A percentile compares a stretch with the other conserved stretches of the same genome.
Conservation (phyloP, 2,113 vertebrate species). For the Cisticola juncidis region DNA sequence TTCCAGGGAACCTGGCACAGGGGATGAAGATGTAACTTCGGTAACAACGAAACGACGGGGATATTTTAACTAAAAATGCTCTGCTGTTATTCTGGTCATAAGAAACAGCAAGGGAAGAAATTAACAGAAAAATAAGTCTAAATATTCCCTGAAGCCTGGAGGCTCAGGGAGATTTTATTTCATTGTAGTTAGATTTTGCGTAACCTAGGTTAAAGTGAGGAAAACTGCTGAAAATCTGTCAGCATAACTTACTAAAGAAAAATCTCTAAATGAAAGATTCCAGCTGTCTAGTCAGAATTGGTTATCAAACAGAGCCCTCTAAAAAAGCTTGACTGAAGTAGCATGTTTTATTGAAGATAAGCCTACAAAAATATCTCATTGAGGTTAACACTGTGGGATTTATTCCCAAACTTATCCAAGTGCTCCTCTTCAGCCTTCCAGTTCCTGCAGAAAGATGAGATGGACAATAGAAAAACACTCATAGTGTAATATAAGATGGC, state of each 20-base stretch:
- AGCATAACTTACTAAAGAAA: not conserved
- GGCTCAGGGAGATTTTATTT: not conserved
- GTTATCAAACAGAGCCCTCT: not conserved
- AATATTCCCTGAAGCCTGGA: not conserved
- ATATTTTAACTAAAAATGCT: not conserved
- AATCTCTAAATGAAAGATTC: not conserved
- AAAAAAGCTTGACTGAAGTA: not conserved
- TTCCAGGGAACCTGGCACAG: fast-evolving
- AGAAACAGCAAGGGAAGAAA: not conserved
- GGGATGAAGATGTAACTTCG: not conserved
- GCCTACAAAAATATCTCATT: not conserved
- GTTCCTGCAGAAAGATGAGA: not conserved
- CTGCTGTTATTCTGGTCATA: fast-evolving
- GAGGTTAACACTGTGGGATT: not conserved
- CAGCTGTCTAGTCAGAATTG: not conserved
- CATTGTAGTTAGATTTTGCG: not conserved
- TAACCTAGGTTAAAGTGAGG: not conserved
- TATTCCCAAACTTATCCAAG: not conserved
- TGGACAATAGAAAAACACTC: not conserved
- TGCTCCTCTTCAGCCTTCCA: not conserved
- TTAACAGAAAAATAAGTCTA: not conserved
- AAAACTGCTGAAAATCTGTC: not conserved
- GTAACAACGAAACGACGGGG: not conserved
- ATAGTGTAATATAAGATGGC: not conserved
- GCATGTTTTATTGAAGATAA: not conserved